phyloP scores from a whole-genome alignment of 2,888 invertebrate genomes.

The Agrotis segetum region DNA sequence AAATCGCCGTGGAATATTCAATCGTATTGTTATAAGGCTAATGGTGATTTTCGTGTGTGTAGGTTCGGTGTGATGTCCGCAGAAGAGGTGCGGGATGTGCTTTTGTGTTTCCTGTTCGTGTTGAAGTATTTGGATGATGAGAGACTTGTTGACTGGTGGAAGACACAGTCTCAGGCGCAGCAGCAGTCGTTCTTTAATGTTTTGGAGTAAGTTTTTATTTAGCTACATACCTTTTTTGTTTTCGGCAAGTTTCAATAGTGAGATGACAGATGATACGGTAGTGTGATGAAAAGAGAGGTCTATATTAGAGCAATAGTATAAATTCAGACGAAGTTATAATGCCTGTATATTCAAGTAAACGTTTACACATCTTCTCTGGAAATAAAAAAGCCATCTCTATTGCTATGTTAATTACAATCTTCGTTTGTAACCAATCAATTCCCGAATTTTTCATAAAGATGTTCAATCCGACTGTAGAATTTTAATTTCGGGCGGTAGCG shows the following conservation, averaged over 20 bases:
- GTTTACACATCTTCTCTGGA: too few relatives aligned
- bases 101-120: conserved; percentile 97
- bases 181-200: conserved; percentile 96
- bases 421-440: too few relatives aligned
- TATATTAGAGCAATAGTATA: too few relatives aligned
- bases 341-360: too few relatives aligned
- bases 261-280: too few relatives aligned
- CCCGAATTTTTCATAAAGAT: too few relatives aligned
- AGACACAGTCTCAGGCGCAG: conserved; percentile 95
- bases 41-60: conserved; percentile 33
- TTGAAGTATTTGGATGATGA: conserved; percentile 97
- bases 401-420: too few relatives aligned
- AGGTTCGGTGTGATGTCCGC: conserved; percentile 91
- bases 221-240: accelerated
- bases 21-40: neutral
- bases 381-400: too few relatives aligned
- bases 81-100: conserved; percentile 96
- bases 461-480: too few relatives aligned
- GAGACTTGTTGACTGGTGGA: conserved; percentile 97
- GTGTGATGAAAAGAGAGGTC: too few relatives aligned
- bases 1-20: conserved; percentile 1
- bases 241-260: neutral
- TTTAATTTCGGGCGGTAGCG: too few relatives aligned
- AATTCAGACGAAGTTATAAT: too few relatives aligned
- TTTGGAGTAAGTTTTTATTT: conserved; percentile 92